Evolutionary conservation across 2,797 vertebrate genomes (phyloP).

Genomic region (Gephyroberyx darwinii): DNA sequence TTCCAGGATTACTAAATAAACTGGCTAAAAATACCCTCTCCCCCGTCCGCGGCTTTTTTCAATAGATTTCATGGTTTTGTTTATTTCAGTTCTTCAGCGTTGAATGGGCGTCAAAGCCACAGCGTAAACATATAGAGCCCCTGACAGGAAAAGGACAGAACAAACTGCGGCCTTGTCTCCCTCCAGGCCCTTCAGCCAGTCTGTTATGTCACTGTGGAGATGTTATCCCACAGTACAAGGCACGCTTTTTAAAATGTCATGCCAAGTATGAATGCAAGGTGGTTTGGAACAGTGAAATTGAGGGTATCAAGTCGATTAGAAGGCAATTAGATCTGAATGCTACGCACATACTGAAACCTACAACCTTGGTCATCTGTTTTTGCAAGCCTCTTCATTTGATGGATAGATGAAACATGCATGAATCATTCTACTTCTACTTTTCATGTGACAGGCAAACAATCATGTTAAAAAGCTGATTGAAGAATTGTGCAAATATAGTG

Average conservation of each 20-base stretch:
- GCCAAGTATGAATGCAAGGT: conserved; percentile 53
- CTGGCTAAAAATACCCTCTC: conserved; percentile 65
- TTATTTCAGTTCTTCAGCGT: conserved; percentile 66
- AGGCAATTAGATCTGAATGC: conserved; percentile 53
- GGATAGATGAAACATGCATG: conserved; percentile 11
- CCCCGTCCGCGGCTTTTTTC: conserved; percentile 44
- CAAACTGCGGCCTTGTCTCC: conserved; percentile 72
- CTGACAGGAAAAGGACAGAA: conserved; percentile 73
- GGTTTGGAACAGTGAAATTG: conserved; percentile 22
- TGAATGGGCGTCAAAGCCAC: conserved; percentile 76
- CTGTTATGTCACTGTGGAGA: conserved; percentile 66
- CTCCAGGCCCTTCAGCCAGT: conserved; percentile 52
- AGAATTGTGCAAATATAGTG: conserved; percentile 4
- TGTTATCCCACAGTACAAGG: conserved; percentile 49
- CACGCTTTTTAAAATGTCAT: not conserved
- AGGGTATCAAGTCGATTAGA: conserved; percentile 54
- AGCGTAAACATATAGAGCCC: conserved; percentile 68
- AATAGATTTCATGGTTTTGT: conserved; percentile 70
- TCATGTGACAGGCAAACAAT: conserved; percentile 13
- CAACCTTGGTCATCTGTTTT: conserved; percentile 5
- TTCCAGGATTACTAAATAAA: conserved; percentile 74
- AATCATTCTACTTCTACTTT: conserved; percentile 23
- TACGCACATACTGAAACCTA: conserved; percentile 30
- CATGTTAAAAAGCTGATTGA: not conserved
- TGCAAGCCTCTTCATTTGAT: conserved; percentile 35